phyloP scores from a whole-genome alignment of 2,113 vertebrate genomes.

The Eonycteris spelaea region DNA sequence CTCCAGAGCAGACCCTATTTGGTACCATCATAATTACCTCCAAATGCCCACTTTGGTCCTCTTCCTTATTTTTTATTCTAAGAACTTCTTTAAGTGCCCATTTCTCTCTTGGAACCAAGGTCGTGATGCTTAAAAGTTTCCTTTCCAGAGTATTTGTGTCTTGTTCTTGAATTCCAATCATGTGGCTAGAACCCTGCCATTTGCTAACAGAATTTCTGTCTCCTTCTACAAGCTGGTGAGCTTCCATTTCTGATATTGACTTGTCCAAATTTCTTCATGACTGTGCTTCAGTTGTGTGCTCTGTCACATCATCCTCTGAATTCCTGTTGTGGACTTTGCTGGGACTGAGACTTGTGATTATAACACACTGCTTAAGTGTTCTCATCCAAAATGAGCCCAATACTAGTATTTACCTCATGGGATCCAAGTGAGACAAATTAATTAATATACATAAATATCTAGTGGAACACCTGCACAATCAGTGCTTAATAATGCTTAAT shows the following conservation, averaged over 20 bases:
- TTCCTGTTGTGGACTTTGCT: neutral
- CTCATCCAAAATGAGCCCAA: neutral
- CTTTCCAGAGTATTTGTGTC: neutral
- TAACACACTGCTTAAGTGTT: neutral
- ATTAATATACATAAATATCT: neutral
- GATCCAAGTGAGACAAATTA: neutral
- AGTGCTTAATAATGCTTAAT: no score
- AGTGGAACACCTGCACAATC: neutral
- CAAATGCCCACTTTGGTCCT: neutral
- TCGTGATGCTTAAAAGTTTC: neutral
- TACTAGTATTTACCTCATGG: neutral
- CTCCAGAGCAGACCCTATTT: no score
- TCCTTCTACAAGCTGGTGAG: neutral
- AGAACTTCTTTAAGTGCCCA: neutral
- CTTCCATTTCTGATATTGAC: neutral
- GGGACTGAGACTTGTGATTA: neutral
- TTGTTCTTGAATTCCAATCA: neutral
- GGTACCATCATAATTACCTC: neutral
- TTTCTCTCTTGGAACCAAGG: neutral
- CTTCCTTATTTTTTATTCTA: neutral
- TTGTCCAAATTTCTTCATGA: neutral
- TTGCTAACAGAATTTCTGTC: neutral
- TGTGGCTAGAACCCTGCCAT: neutral
- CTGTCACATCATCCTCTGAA: neutral
- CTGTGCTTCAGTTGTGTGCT: fast-evolving